Evolutionary conservation across 1,140 invertebrate species (phyloP).

Genomic region (Muscidifurax raptorellus): DNA sequence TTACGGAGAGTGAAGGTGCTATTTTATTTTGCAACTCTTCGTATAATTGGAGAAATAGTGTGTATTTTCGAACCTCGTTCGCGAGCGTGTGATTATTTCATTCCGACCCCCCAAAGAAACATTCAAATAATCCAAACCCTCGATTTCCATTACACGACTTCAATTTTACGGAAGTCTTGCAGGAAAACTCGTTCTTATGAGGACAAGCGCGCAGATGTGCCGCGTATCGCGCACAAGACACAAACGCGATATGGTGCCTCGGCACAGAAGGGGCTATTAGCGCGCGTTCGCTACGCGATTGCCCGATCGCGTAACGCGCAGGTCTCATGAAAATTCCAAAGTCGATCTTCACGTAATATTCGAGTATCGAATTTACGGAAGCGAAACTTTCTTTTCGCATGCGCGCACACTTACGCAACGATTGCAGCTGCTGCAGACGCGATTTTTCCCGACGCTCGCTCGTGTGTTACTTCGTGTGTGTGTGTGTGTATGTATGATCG

Average conservation of each 20-base stretch:
- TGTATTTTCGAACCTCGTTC: neutral
- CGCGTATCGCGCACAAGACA: too few species aligned
- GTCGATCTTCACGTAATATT: conserved; percentile 54
- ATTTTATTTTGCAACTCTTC: neutral
- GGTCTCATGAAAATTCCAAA: conserved; percentile 48
- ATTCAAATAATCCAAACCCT: too few species aligned
- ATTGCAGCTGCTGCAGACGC: neutral
- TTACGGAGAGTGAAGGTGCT: neutral
- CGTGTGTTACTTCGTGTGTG: neutral
- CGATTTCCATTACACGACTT: too few species aligned
- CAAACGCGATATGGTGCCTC: neutral
- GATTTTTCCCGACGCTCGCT: neutral
- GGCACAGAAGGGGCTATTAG: conserved; percentile 20
- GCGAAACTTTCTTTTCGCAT: conserved; percentile 52
- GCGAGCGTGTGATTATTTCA: too few species aligned
- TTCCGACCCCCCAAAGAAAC: too few species aligned
- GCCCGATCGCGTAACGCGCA: conserved; percentile 43
- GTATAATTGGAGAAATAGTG: neutral
- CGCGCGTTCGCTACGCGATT: neutral
- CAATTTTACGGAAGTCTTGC: conserved; percentile 8
- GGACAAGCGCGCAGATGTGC: neutral
- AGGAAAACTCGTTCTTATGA: conserved; percentile 6
- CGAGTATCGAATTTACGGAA: conserved; percentile 52
- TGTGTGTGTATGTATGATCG: neutral
- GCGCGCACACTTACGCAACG: conserved; percentile 26